phyloP scores from a whole-genome alignment of 2,888 invertebrate genomes.

The Euspilapteryx auroguttella region DNA sequence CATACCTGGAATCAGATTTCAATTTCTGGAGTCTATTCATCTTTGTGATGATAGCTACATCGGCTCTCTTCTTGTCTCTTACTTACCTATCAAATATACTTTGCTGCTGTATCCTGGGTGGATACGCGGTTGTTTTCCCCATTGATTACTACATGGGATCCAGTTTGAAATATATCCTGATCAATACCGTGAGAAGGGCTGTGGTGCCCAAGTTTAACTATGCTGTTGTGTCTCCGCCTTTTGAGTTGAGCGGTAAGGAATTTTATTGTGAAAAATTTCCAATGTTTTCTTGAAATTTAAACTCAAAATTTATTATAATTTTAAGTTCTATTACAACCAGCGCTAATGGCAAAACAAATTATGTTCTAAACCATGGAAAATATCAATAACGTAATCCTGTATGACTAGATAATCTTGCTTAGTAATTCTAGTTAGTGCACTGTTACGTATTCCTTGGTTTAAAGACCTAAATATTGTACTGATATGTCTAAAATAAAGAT shows the following conservation, averaged over 20 bases:
- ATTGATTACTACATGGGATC: conserved; percentile 68
- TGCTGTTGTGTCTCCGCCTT: conserved; percentile 64
- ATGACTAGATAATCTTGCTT: too few relatives aligned
- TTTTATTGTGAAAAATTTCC: not conserved
- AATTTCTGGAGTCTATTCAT: conserved; percentile 68
- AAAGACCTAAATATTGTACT: too few relatives aligned
- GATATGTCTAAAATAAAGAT: too few relatives aligned
- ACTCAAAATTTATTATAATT: too few relatives aligned
- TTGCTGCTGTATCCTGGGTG: conserved; percentile 65
- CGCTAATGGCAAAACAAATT: too few relatives aligned
- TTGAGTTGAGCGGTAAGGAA: conserved; percentile 58
- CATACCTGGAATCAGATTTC: conserved; percentile 45
- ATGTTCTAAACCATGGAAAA: too few relatives aligned
- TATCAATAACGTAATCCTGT: too few relatives aligned
- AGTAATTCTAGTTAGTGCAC: too few relatives aligned
- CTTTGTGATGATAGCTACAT: conserved; percentile 43
- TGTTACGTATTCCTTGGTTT: too few relatives aligned
- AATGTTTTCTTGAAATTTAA: not conserved
- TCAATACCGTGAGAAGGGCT: conserved; percentile 67
- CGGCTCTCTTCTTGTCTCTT: conserved; percentile 45
- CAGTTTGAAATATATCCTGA: conserved; percentile 67
- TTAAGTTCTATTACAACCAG: too few relatives aligned
- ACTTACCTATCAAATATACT: conserved; percentile 63
- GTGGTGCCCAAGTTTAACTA: conserved; percentile 58
- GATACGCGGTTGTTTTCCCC: conserved; percentile 63